phyloP scores from a whole-genome alignment of 2,113 vertebrate genomes.

The Lipophrys pholis region DNA sequence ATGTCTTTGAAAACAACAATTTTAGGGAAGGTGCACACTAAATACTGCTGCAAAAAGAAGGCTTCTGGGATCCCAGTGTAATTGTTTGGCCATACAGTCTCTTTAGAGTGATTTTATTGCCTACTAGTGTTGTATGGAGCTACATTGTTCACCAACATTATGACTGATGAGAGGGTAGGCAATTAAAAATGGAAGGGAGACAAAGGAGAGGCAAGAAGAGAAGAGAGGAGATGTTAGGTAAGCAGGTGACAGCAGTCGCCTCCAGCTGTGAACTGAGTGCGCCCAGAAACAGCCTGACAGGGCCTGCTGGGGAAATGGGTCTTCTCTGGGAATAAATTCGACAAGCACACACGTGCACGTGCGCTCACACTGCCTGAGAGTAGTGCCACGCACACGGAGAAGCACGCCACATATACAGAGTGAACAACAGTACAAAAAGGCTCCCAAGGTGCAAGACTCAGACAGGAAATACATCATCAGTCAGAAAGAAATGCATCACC shows the following conservation, averaged over 20 bases:
- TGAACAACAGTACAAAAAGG: slow-evolving; percentile 63
- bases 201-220: slow-evolving; percentile 12
- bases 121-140: slow-evolving; percentile 19
- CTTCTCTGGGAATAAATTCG: slow-evolving; percentile 67
- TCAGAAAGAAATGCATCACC: slow-evolving; percentile 61
- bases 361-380: slow-evolving; percentile 23
- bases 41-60: slow-evolving; percentile 57
- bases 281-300: slow-evolving; percentile 78
- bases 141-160: slow-evolving; percentile 17
- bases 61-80: slow-evolving; percentile 31
- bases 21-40: slow-evolving; percentile 15
- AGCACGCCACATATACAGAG: slow-evolving; percentile 40
- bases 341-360: slow-evolving; percentile 27
- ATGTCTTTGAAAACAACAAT: slow-evolving; percentile 53
- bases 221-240: slow-evolving; percentile 62
- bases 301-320: slow-evolving; percentile 78
- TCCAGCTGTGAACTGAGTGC: slow-evolving; percentile 76
- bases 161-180: slow-evolving; percentile 39
- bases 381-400: slow-evolving; percentile 32
- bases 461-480: slow-evolving; percentile 68
- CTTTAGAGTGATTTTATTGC: slow-evolving; percentile 49
- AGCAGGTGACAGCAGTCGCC: slow-evolving; percentile 77
- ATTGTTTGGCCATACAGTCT: slow-evolving; percentile 25
- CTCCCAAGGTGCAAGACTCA: slow-evolving; percentile 61
- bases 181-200: slow-evolving; percentile 20